Conservation (phyloP, 35 echinoderm and acorn worm species). For the Apostichopus japonicus region DNA sequence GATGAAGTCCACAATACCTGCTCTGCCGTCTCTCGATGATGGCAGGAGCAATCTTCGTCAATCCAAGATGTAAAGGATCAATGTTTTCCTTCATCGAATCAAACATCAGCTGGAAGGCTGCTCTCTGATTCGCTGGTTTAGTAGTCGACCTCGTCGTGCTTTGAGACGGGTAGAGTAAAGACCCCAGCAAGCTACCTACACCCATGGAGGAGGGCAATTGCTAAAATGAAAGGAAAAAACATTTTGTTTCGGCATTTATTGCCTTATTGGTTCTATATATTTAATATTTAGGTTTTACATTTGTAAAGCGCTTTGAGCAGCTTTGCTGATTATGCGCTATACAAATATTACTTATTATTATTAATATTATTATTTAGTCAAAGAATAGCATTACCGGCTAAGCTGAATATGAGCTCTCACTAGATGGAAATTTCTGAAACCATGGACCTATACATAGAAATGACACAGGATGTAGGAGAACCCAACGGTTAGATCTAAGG, state of each 20-base stretch:
- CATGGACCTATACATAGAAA: too few species aligned
- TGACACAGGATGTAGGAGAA: too few species aligned
- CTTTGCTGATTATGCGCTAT: too few species aligned
- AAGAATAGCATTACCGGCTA: not conserved
- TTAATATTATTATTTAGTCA: too few species aligned
- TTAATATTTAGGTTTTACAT: too few species aligned
- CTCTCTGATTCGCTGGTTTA: slow-evolving; percentile 18
- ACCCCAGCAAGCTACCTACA: slow-evolving; percentile 40
- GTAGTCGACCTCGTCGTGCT: slow-evolving; percentile 20
- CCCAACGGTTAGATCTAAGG: too few species aligned
- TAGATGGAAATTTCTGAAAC: too few species aligned
- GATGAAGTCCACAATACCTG: slow-evolving; percentile 46
- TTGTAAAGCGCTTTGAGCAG: too few species aligned
- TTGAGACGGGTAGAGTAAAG: slow-evolving; percentile 33
- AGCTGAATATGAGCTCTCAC: not conserved
- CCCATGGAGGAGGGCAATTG: slow-evolving; percentile 85
- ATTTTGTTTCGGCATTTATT: too few species aligned
- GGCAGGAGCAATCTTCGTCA: slow-evolving; percentile 56
- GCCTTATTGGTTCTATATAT: too few species aligned
- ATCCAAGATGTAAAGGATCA: slow-evolving; percentile 63
- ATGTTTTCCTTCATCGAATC: slow-evolving; percentile 86
- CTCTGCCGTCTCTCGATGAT: slow-evolving; percentile 55
- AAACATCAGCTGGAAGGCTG: slow-evolving; percentile 75
- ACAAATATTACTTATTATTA: too few species aligned
- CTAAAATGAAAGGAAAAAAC: slow-evolving; percentile 40